Evolutionary conservation across 2,888 invertebrate species (phyloP), one percentile per base, ranked within the genome.

Genomic region (Stenoptilia bipunctidactyla): DNA sequence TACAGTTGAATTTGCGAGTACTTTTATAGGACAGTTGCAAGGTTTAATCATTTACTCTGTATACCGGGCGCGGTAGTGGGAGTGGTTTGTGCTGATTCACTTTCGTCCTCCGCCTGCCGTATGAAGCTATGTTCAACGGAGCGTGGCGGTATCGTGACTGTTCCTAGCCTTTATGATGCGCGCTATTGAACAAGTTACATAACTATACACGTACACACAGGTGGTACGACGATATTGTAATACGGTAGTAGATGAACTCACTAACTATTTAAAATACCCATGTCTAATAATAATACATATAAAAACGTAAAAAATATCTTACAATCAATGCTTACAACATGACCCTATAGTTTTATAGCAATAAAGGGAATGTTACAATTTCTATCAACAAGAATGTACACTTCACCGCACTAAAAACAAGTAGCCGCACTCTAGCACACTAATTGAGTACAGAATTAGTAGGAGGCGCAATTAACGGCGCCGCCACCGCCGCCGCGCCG

Each of bases 111-210:
- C 51, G 55, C 58, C 68, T 57, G 66, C 64, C 59, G 58, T 58
- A 67, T 66, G 60, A 66, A 67, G 66, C 66, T 61, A 65, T 51
- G 52, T 49, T 51, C 61, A 62, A 56, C 63, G 61, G 54, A 66
- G 61, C 72, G 67, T 69, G 61, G 52, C 67, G 57, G 51, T 67
- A 58, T 67, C 75, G 76, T 75, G 75, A 68, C 64, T 30, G 13
- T 6, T 3, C 13, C 34, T 56, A 55, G 51, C 57, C 56, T 51
- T 54, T 58, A 52, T 59, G 55, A 50, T 55, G 49, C 50, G 30
- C 35, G 10, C 30, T 30, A 36, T 36, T 33, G 27, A 15, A 15
- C 36, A 15, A 12, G 9, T 36, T 30, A 30, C 30, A 30, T 30
- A 30, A 30, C 30, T 12, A 30, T n/a, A 30, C 30, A 30, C n/a